A percentile compares a stretch with the other conserved stretches of the same genome.
These are phyloP conservation scores for Heterotis niloticus DNA, from an alignment of 2,113 vertebrate genomes.

Conservation along the genomic window DNA sequence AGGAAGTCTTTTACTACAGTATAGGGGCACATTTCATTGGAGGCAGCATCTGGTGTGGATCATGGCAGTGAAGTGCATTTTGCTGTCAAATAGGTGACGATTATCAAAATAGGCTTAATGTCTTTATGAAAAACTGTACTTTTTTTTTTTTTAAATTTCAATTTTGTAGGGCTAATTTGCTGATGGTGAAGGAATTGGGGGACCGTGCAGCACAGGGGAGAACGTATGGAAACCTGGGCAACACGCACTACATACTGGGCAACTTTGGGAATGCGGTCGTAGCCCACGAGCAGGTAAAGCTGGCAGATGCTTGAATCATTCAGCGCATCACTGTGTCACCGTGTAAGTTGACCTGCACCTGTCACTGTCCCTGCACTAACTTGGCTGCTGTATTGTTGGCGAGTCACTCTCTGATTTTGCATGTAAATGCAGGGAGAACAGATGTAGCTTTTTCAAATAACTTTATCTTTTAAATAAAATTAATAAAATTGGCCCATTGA, in stretches of 20 bases:
- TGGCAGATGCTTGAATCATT: not conserved
- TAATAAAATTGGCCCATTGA: conserved; percentile 23
- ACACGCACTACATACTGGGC: conserved; percentile 91
- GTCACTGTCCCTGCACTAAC: not conserved
- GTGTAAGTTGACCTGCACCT: not conserved
- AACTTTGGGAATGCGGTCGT: conserved; percentile 84
- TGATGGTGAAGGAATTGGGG: conserved; percentile 81
- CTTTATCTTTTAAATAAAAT: not conserved
- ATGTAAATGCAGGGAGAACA: conserved; percentile 14
- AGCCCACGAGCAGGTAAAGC: conserved; percentile 86
- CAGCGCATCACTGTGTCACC: not conserved
- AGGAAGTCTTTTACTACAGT: no score
- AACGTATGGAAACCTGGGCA: conserved; percentile 92
- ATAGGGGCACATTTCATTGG: no score
- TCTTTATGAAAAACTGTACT: no score
- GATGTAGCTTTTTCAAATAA: conserved; percentile 20
- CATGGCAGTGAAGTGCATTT: no score
- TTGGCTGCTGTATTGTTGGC: not conserved
- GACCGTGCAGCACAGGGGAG: conserved; percentile 90
- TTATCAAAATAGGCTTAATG: no score
- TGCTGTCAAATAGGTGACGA: no score
- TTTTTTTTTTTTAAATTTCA: no score
- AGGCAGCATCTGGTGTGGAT: no score
- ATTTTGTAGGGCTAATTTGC: conserved; percentile 77
- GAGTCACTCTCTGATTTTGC: not conserved